A percentile compares a stretch with the other conserved stretches of the same genome.
phyloP scores from a whole-genome alignment of 2,888 invertebrate genomes.

The Andrena trimmerana region DNA sequence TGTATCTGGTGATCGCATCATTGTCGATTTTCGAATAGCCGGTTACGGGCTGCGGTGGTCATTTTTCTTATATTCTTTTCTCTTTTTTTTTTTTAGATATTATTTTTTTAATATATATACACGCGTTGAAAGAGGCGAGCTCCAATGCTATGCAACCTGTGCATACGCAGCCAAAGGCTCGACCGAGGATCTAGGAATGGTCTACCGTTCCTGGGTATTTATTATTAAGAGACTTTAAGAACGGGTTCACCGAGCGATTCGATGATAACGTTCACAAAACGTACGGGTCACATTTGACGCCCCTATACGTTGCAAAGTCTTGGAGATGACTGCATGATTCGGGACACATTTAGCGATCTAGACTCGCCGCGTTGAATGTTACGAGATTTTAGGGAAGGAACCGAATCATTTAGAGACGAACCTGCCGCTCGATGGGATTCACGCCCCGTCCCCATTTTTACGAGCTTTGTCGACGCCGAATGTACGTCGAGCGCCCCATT shows the following conservation, averaged over 20 bases:
- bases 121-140: neutral
- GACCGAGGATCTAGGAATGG: neutral
- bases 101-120: constrained; percentile 1
- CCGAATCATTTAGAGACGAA: neutral
- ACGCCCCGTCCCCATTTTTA: neutral
- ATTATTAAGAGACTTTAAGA: neutral
- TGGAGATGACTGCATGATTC: neutral
- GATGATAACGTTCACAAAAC: constrained; percentile 25
- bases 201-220: neutral
- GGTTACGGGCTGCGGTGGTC: constrained; percentile 59
- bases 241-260: constrained; percentile 7
- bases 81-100: neutral
- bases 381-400: neutral
- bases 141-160: constrained; percentile 48
- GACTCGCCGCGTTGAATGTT: neutral
- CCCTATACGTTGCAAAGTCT: constrained; percentile 43
- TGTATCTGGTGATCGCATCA: constrained; percentile 30
- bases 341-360: neutral
- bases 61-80: neutral
- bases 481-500: constrained; percentile 5
- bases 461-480: constrained; percentile 14
- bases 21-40: constrained; percentile 30
- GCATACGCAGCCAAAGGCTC: constrained; percentile 45
- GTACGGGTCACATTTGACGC: constrained; percentile 12
- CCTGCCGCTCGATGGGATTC: constrained; percentile 18